These are phyloP conservation scores for Muscicapa adusta DNA, from an alignment of 2,113 vertebrate genomes.

Conservation along the genomic window DNA sequence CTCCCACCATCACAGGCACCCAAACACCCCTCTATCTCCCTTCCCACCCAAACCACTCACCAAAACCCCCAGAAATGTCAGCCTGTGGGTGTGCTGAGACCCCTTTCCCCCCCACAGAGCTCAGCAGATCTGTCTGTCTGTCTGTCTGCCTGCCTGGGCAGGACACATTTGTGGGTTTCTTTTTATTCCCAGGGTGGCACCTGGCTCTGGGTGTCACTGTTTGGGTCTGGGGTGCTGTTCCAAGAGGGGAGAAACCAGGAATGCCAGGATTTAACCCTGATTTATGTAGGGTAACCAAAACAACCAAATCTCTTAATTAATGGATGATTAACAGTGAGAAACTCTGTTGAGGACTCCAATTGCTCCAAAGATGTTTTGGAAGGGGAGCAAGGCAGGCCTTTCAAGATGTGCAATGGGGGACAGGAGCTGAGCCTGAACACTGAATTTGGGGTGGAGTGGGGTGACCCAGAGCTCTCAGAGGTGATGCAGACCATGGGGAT, in stretches of 20 bases:
- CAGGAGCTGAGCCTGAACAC: not conserved
- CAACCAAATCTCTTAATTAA: not conserved
- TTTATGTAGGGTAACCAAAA: not conserved
- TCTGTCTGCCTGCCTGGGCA: not conserved
- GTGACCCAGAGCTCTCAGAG: not conserved
- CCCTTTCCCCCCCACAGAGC: not conserved
- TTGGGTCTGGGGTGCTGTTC: not conserved
- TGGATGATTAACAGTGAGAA: not conserved
- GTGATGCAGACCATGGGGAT: accelerated
- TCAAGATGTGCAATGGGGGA: accelerated
- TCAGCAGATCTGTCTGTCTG: not conserved
- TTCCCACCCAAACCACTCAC: not conserved
- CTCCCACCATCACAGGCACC: not conserved
- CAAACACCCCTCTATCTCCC: accelerated
- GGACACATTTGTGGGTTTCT: accelerated
- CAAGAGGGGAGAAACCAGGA: not conserved
- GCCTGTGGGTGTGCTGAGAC: accelerated
- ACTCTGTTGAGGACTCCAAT: not conserved
- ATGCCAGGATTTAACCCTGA: not conserved
- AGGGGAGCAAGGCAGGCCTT: not conserved
- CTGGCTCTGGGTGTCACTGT: not conserved
- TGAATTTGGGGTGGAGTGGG: accelerated
- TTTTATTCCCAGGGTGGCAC: not conserved
- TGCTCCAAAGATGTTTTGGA: not conserved
- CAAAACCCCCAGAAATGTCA: accelerated